phyloP scores from a whole-genome alignment of 2,113 vertebrate species.

The Proteles cristata region DNA sequence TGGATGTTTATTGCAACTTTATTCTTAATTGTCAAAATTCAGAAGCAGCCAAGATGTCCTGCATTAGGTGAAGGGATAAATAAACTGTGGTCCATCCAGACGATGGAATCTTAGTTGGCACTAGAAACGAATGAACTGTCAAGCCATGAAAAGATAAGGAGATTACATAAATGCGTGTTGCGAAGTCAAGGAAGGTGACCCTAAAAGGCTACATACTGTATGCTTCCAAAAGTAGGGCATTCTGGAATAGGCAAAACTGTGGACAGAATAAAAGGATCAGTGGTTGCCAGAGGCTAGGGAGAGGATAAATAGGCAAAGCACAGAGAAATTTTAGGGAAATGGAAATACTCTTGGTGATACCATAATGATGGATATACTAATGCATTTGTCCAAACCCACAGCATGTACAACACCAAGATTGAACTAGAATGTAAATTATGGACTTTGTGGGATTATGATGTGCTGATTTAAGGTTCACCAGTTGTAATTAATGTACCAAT shows the following conservation, averaged over 20 bases:
- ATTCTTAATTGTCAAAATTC: not conserved
- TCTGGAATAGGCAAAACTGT: not conserved
- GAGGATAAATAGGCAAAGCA: not conserved
- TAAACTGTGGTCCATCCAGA: not conserved
- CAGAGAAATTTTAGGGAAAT: not conserved
- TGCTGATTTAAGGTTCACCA: not conserved
- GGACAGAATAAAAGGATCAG: not conserved
- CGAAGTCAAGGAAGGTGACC: not conserved
- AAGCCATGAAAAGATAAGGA: not conserved
- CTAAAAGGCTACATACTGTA: not conserved
- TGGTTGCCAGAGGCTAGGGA: not conserved
- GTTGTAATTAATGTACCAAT: not conserved
- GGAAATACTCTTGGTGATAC: not conserved
- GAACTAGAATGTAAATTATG: not conserved
- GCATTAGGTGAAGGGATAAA: not conserved
- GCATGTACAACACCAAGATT: not conserved
- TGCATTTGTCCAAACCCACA: not conserved
- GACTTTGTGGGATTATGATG: not conserved
- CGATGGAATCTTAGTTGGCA: not conserved
- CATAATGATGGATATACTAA: not conserved
- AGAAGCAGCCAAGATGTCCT: not conserved
- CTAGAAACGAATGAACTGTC: not conserved
- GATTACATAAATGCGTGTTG: not conserved
- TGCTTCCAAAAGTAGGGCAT: not conserved
- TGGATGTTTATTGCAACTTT: not conserved